Conservation (phyloP, 1,140 invertebrate species). For the Stegodyphus dumicola region DNA sequence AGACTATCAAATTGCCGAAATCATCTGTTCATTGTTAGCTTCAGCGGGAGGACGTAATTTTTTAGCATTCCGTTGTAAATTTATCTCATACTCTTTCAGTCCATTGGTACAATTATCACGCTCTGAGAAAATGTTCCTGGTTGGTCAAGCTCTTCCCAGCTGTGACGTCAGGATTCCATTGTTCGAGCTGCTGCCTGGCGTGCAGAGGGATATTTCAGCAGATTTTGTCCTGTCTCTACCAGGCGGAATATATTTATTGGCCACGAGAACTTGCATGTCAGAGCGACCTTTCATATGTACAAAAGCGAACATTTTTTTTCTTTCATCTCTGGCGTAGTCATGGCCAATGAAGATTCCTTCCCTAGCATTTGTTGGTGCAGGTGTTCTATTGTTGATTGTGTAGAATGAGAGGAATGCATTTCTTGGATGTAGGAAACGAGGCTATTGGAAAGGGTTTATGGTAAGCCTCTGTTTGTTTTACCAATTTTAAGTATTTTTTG, state of each 20-base stretch:
- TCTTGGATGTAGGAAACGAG: no score
- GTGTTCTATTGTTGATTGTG: no score
- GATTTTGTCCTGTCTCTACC: constrained; percentile 37
- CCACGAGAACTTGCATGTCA: constrained; percentile 30
- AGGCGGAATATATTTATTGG: constrained; percentile 25
- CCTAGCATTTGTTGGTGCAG: no score
- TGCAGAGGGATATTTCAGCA: constrained; percentile 9
- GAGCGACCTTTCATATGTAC: neutral
- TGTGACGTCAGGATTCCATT: constrained; percentile 38
- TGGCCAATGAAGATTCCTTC: no score
- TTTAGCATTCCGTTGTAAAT: constrained; percentile 19
- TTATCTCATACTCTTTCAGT: neutral
- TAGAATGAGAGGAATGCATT: no score
- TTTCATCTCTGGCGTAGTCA: no score
- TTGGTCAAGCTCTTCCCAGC: neutral
- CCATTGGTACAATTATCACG: constrained; percentile 10
- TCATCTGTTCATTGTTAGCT: no score
- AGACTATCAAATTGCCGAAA: no score
- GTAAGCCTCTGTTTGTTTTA: no score
- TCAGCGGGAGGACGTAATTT: neutral
- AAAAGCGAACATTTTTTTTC: no score
- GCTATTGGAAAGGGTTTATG: no score
- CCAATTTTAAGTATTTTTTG: no score
- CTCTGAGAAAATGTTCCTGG: neutral
- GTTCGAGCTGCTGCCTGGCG: constrained; percentile 32